Conservation (phyloP, 2,888 invertebrate genomes). For the Hirtodrosophila cameraria region DNA sequence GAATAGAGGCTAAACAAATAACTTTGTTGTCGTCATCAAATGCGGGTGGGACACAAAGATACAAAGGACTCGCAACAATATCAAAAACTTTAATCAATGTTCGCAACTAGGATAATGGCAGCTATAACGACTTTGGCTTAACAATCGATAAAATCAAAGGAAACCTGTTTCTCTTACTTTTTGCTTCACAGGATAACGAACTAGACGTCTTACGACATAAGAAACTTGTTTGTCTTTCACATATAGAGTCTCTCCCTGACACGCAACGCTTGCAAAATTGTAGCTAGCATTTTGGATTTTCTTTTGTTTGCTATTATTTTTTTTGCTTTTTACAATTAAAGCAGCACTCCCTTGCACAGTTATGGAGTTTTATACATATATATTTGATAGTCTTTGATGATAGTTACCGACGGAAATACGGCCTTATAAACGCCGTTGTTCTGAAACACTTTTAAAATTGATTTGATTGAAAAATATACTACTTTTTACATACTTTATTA, state of each 20-base stretch:
- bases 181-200: conserved; percentile 42
- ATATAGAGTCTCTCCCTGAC: conserved; percentile 9
- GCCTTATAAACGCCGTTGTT: too few species aligned
- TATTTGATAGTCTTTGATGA: too few species aligned
- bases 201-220: conserved; percentile 41
- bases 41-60: conserved; percentile 27
- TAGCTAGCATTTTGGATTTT: conserved; percentile 3
- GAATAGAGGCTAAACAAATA: conserved; percentile 18
- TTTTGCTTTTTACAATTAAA: too few species aligned
- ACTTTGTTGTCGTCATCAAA: neutral
- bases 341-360: too few species aligned
- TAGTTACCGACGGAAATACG: too few species aligned
- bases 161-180: conserved; percentile 2
- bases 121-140: conserved; percentile 40
- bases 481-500: too few species aligned
- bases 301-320: conserved; percentile 11
- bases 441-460: too few species aligned
- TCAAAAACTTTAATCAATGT: conserved; percentile 63
- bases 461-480: too few species aligned
- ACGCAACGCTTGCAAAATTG: conserved; percentile 29
- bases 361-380: too few species aligned
- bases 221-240: conserved; percentile 30
- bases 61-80: conserved; percentile 14
- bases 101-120: conserved; percentile 27
- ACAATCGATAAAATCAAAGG: conserved; percentile 66